Conservation (phyloP, 2,888 invertebrate genomes). For the Macrophya annulata region DNA sequence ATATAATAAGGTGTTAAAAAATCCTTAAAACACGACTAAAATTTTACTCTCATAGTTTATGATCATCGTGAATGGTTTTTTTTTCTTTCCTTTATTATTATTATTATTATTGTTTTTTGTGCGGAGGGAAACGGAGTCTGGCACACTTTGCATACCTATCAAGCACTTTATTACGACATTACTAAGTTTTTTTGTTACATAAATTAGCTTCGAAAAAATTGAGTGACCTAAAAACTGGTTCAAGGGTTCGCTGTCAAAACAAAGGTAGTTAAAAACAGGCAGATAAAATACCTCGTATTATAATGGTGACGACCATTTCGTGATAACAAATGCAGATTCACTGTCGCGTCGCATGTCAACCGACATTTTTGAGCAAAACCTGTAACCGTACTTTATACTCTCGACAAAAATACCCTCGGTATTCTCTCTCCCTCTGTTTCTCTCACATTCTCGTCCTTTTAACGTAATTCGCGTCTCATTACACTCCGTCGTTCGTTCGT, state of each 20-base stretch:
- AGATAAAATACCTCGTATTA: background rate
- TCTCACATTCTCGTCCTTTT: background rate
- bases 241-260: background rate
- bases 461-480: conserved; percentile 28
- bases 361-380: background rate
- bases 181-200: background rate
- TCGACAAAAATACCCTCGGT: conserved; percentile 6
- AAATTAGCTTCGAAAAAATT: background rate
- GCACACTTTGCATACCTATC: background rate
- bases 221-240: background rate
- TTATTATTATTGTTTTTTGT: background rate
- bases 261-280: background rate
- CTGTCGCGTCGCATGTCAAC: background rate
- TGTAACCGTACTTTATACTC: background rate
- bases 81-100: too few species aligned
- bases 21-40: background rate
- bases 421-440: background rate
- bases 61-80: background rate
- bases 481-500: background rate
- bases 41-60: background rate
- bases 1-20: background rate
- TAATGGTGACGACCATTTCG: background rate
- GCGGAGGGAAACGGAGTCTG: background rate
- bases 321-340: conserved; percentile 4
- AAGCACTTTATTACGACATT: background rate